Conservation (phyloP, 2,888 invertebrate species). For the Pammene aurita region DNA sequence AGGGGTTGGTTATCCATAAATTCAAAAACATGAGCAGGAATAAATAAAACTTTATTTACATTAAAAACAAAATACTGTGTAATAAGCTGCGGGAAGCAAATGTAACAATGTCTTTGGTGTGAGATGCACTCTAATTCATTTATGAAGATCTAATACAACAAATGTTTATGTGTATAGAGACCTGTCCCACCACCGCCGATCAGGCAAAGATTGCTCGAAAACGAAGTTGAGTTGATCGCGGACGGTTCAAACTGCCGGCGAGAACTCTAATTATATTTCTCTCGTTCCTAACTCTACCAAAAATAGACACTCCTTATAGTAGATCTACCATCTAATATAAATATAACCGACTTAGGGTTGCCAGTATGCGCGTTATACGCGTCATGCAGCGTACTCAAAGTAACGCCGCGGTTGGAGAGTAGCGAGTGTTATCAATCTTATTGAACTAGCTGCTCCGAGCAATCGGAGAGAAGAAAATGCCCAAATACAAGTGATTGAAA, state of each 20-base stretch:
- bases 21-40: conserved; percentile 23
- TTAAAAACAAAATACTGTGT: conserved; percentile 53
- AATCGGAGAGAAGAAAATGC: not conserved
- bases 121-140: conserved; percentile 42
- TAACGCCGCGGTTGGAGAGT: not conserved
- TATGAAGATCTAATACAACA: conserved; percentile 52
- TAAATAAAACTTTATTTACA: conserved; percentile 65
- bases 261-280: conserved; percentile 3
- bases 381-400: not conserved
- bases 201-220: not conserved
- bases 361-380: not conserved
- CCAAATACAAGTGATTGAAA: not conserved
- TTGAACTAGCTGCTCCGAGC: not conserved
- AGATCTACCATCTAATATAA: conserved; percentile 43
- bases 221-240: not conserved
- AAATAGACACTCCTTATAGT: not conserved
- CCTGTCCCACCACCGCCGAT: conserved; percentile 1
- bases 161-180: not conserved
- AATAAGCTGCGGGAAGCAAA: conserved; percentile 48
- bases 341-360: not conserved
- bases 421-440: not conserved
- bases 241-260: not conserved
- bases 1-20: not conserved
- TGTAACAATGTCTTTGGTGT: conserved; percentile 49
- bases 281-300: not conserved